Base-by-base conservation (phyloP, 2,888 invertebrate species). In the Limnephilus rhombicus region DNA sequence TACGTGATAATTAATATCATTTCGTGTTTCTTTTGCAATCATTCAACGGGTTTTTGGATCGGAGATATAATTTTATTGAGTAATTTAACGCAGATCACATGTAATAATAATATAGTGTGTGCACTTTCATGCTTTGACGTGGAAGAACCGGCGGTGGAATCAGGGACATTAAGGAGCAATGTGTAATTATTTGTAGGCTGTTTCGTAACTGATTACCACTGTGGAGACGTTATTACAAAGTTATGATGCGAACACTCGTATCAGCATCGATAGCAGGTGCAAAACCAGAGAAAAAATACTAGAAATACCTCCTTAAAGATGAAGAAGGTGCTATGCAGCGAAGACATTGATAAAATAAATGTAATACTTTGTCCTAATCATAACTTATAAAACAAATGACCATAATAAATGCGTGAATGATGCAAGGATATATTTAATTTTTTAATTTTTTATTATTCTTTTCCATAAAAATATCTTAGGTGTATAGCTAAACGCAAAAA, bases 1-100 rank as follows among this genome's bases (percentile, higher is more conserved):
- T 81, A 89, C 89, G 89, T 81, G 89, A 81, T 89, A 81, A 81
- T 89, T 89, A 89, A 81, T 89, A 41, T 3, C 0, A 45, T 86
- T 86, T 86, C 45, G 29, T 86, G n/a, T 86, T 86, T 83, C 83
- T 83, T 83, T 83, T 83, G 18, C 83, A 41, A 37, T 29, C 45
- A 88, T 80, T 88, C 37, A 88, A 88, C 80, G 68, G 88, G 80
- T 80, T 68, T 88, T 88, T 80, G 68, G 13, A 83, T 41, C 83
- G 83, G 31, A 68, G 24, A 68, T 68, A 24, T 68, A 68, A 68
- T 68, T 68, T 68, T 68, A 68, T 68, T 68, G 68, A n/a, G 68
- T 68, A 68, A 68, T 68, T 68, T 68, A 68, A 68, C 24, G 24
- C 24, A 9, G 24, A 68, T 68, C 24, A 68, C 68, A 68, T 68